phyloP scores from a whole-genome alignment of 2,888 invertebrate species.

The Notodonta ziczac region DNA sequence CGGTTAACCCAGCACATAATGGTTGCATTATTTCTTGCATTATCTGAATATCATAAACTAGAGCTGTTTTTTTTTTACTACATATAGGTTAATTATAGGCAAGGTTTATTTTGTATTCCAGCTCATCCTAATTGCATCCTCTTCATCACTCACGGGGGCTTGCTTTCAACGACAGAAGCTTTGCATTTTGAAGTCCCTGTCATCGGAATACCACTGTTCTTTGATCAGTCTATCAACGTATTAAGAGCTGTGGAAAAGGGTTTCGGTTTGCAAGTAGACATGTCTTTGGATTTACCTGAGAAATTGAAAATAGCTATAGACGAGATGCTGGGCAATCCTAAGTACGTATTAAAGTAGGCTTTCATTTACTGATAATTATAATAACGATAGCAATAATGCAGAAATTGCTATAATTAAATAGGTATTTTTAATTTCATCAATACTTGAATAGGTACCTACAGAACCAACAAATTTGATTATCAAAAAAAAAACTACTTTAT shows the following conservation, averaged over 20 bases:
- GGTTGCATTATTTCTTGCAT: too few species aligned
- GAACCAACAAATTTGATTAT: too few species aligned
- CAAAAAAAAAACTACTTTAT: too few species aligned
- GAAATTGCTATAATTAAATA: too few species aligned
- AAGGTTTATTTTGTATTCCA: slow-evolving; percentile 27
- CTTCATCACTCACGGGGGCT: slow-evolving; percentile 62
- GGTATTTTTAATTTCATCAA: too few species aligned
- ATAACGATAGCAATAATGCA: too few species aligned
- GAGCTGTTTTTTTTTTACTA: too few species aligned
- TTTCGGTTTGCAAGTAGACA: slow-evolving; percentile 48
- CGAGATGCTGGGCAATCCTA: slow-evolving; percentile 47
- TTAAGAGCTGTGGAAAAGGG: slow-evolving; percentile 52
- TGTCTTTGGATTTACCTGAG: slow-evolving; percentile 43
- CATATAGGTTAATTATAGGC: too few species aligned
- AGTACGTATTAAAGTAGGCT: slow-evolving; percentile 38
- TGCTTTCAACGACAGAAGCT: slow-evolving; percentile 57
- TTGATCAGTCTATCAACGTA: slow-evolving; percentile 59
- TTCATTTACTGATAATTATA: too few species aligned
- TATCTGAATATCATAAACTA: too few species aligned
- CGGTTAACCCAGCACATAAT: too few species aligned
- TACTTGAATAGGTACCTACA: too few species aligned
- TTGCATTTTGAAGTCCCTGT: slow-evolving; percentile 57
- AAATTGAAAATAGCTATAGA: slow-evolving; percentile 50
- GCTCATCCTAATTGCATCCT: slow-evolving; percentile 61
- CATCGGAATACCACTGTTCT: slow-evolving; percentile 60